Conservation (phyloP, 2,113 vertebrate genomes). For the Ophthalmolycus amberensis region DNA sequence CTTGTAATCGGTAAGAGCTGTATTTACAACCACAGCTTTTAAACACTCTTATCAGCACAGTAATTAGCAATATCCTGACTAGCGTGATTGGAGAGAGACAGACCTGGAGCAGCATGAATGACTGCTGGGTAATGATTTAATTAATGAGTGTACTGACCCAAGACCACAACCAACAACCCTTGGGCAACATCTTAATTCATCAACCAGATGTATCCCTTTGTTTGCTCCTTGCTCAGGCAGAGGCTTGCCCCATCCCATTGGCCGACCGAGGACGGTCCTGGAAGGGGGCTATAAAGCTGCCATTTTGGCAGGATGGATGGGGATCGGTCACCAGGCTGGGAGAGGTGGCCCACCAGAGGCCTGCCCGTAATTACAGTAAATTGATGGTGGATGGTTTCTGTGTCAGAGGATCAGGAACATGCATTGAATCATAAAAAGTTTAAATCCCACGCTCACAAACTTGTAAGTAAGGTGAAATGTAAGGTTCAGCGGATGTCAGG, state of each 20-base stretch:
- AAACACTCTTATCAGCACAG: background rate
- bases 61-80: constrained; percentile 21
- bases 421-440: background rate
- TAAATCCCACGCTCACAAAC: background rate
- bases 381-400: constrained; percentile 57
- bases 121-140: constrained; percentile 54
- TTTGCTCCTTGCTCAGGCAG: constrained; percentile 23
- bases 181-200: constrained; percentile 53
- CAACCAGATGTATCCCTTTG: constrained; percentile 48
- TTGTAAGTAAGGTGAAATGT: background rate
- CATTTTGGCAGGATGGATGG: constrained; percentile 73
- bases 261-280: constrained; percentile 27
- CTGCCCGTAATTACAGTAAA: constrained; percentile 62
- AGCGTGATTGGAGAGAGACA: constrained; percentile 15
- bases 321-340: constrained; percentile 16
- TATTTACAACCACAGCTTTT: background rate
- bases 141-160: constrained; percentile 26
- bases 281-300: constrained; percentile 71
- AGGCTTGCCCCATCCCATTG: constrained; percentile 25
- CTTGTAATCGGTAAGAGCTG: background rate
- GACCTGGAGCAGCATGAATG: constrained; percentile 18
- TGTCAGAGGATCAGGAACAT: constrained; percentile 22
- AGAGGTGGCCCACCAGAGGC: constrained; percentile 46
- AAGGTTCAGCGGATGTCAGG: background rate
- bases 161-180: constrained; percentile 46